Conservation (phyloP, 2,888 invertebrate genomes). For the Cheilosia impressa region DNA sequence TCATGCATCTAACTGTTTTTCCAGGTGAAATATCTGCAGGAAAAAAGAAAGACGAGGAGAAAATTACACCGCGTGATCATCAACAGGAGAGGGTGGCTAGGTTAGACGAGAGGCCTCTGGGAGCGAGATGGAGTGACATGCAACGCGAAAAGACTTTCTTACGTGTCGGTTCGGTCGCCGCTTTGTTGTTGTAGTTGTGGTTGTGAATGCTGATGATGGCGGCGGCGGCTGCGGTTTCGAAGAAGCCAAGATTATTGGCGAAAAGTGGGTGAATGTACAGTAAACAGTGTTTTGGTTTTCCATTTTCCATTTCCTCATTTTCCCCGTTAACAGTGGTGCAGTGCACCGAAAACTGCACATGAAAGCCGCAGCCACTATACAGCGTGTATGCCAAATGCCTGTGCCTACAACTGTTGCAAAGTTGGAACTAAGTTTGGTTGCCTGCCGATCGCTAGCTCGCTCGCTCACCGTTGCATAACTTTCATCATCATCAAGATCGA, state of each 20-base stretch:
- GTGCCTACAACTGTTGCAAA: conserved; percentile 3
- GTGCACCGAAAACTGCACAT: conserved; percentile 64
- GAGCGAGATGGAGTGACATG: conserved; percentile 63
- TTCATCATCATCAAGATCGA: conserved; percentile 78
- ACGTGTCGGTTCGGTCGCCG: conserved; percentile 49
- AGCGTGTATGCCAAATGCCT: neutral
- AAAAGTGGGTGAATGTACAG: conserved; percentile 84
- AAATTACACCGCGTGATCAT: conserved; percentile 49
- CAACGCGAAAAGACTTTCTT: conserved; percentile 73
- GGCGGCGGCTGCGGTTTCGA: neutral
- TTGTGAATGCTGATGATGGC: neutral
- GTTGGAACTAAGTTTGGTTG: conserved; percentile 23
- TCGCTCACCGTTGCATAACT: conserved; percentile 81
- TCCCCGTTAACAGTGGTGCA: conserved; percentile 74
- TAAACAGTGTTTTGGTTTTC: conserved; percentile 80
- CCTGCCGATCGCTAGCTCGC: conserved; percentile 46
- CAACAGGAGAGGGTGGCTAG: conserved; percentile 37
- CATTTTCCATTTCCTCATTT: conserved; percentile 81
- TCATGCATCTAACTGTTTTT: conserved; percentile 71
- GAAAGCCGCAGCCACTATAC: conserved; percentile 31
- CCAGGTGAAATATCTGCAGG: conserved; percentile 56
- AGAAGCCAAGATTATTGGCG: conserved; percentile 56
- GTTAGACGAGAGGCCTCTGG: conserved; percentile 4
- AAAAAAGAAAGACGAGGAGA: conserved; percentile 46
- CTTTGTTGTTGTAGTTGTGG: neutral